Base-by-base conservation (phyloP, 2,888 invertebrate genomes). In the Mimas tiliae region DNA sequence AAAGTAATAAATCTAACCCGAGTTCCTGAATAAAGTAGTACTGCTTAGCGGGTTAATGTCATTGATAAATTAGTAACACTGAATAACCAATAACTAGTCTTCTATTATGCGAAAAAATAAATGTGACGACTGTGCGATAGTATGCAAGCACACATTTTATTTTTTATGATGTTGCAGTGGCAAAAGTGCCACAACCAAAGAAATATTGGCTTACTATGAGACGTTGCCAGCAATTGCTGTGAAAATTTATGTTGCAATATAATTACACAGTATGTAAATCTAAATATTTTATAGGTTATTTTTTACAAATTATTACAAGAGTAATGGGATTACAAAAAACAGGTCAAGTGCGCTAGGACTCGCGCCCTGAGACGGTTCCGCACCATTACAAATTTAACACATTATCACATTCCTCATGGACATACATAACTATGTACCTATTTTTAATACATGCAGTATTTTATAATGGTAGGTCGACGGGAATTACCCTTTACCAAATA, bases 1-100 rank as follows among this genome's bases (percentile, higher is more conserved):
- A 83, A 80, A 78, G 79, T 81, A 69, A 87, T 85, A 82, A 84
- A 87, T 87, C 79, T 83, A 75, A 76, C 72, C 78, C 72, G 74
- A 77, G 79, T 85, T 85, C 82, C 82, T 83, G 80, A 80, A 78
- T 76, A 55, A 55, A 55, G 6, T 58, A 58, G 11, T 14, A 42
- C 19, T 19, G 19, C 6, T 42, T 21, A 12, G 19, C 6, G 3
- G 27, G 42, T 19, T 34, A 38, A 6, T 19, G 16, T 19, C 12
- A 45, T 11, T 12, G 42, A 42, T 42, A 42, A 19, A 42, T 58
- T 42, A 7, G 16, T 16, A 19, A 6, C 11, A 33, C n/a, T n/a
- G n/a, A 8, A 34, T 4, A 33, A 14, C 33, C 8, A 52, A 4
- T 27, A 27, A 52, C 27, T 52, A 6, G n/a, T 33, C 34, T 27